phyloP scores from a whole-genome alignment of 2,888 invertebrate species.

The Lumbricus terrestris region DNA sequence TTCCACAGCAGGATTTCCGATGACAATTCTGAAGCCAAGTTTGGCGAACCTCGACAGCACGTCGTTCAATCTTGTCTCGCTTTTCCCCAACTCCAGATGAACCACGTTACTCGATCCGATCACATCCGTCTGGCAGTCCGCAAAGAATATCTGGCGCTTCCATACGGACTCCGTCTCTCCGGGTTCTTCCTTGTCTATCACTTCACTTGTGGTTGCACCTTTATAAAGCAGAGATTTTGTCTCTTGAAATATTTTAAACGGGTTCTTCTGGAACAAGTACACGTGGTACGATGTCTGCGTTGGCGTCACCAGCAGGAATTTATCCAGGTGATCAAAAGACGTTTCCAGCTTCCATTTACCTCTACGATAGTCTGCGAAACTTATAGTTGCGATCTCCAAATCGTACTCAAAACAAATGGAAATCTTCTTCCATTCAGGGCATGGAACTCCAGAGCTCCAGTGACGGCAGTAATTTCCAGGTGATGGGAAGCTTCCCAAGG shows the following conservation, averaged over 20 bases:
- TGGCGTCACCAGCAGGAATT: not conserved
- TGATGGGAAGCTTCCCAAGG: not conserved
- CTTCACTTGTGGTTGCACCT: no score
- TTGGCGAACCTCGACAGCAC: not conserved
- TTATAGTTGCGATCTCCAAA: not conserved
- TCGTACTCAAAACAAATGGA: not conserved
- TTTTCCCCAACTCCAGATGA: not conserved
- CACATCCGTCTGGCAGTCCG: not conserved
- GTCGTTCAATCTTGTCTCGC: not conserved
- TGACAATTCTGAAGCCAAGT: not conserved
- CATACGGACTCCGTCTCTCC: not conserved
- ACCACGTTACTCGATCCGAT: not conserved
- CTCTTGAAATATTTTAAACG: not conserved
- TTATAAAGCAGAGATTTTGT: no score
- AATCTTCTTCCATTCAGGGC: no score
- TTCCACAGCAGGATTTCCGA: not conserved
- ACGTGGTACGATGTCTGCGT: not conserved
- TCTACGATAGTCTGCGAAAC: not conserved
- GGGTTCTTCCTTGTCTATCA: not conserved
- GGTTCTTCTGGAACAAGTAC: not conserved
- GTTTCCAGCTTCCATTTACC: not conserved
- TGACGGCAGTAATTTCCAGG: not conserved
- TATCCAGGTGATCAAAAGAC: not conserved
- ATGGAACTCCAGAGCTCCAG: not conserved
- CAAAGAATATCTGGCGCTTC: not conserved